Base-by-base conservation (phyloP, 2,113 vertebrate genomes). In the Catharus minimus region DNA sequence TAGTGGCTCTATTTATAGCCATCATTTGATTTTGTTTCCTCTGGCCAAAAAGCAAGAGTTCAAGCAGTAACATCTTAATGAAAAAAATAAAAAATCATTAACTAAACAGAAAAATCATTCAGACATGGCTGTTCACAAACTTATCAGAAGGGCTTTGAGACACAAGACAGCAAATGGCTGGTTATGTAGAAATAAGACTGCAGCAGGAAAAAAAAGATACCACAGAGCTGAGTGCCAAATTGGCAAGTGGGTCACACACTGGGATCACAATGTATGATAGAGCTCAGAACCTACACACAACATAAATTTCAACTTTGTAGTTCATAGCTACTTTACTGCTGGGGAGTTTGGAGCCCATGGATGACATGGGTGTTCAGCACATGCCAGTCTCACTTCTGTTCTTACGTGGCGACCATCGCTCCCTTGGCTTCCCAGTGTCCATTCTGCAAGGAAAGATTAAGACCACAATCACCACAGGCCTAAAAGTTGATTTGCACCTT, bases 341-440 rank as follows among this genome's bases (percentile, higher is more conserved):
- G 5, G 8, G 71, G 8, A 50, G 5, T 13, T n/a, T 43, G 61
- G 19, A 15, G 12, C 71, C 43, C 0, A 0, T 0, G 0, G 10
- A 30, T 1, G 0, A 52, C 7, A n/a, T 15, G 13, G 11, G 1
- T 9, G 14, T 8, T 61, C 44, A 20, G 13, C 14, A 65, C 0
- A 0, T 21, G 19, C 5, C 7, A 20, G 55, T 17, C 28, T 65
- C 26, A 2, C 4, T 6, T 56, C 22, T 66, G n/a, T 8, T 33
- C 26, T 33, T 55, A 23, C 4, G 5, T 30, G 28, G 38, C 38
- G 17, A 56, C 15, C 18, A 11, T 18, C 13, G 2, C 21, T 36
- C 15, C 15, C 43, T 64, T 50, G 32, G 13, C 11, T 80, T 80
- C 30, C 36, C 22, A 4, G 3, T 3, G 16, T 13, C 67, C 46